Conservation (phyloP, 1,140 invertebrate genomes). For the Drosophila pseudoananassae region DNA sequence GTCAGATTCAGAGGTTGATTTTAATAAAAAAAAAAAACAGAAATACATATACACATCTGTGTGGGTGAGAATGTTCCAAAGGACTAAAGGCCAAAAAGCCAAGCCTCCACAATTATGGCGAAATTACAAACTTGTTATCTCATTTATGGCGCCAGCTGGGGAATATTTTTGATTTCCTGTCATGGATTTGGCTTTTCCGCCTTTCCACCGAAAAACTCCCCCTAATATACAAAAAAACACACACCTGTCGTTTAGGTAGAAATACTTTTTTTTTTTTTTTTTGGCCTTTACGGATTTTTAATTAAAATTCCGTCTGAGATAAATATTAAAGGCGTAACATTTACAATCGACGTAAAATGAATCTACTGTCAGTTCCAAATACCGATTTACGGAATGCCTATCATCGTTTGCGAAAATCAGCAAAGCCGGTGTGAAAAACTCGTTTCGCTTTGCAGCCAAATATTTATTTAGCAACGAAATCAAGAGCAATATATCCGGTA, state of each 20-base stretch:
- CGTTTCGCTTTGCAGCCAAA: not conserved
- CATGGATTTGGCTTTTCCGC: conserved; percentile 7
- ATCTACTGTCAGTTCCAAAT: too few species aligned
- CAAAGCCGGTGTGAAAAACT: too few species aligned
- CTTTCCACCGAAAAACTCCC: not conserved
- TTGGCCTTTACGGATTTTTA: not conserved
- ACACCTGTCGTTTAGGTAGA: conserved; percentile 11
- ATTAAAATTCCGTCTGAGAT: not conserved
- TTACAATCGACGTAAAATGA: too few species aligned
- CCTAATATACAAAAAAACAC: not conserved
- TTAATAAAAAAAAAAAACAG: conserved; percentile 66
- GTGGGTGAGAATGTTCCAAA: not conserved
- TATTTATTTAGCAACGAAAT: not conserved
- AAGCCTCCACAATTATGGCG: conserved; percentile 58
- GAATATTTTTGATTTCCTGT: conserved; percentile 74
- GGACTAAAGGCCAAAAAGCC: not conserved
- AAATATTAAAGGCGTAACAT: not conserved
- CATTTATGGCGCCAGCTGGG: conserved; percentile 75
- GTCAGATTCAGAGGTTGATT: conserved; percentile 56
- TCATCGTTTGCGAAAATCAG: too few species aligned
- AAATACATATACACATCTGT: not conserved
- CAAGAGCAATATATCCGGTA: not conserved
- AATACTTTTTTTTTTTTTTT: not conserved
- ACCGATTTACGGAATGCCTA: too few species aligned
- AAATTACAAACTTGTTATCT: conserved; percentile 82